Evolutionary conservation across 2,797 vertebrate species (phyloP), one percentile per base, ranked within the genome.

Genomic region (Micromesistius poutassou): DNA sequence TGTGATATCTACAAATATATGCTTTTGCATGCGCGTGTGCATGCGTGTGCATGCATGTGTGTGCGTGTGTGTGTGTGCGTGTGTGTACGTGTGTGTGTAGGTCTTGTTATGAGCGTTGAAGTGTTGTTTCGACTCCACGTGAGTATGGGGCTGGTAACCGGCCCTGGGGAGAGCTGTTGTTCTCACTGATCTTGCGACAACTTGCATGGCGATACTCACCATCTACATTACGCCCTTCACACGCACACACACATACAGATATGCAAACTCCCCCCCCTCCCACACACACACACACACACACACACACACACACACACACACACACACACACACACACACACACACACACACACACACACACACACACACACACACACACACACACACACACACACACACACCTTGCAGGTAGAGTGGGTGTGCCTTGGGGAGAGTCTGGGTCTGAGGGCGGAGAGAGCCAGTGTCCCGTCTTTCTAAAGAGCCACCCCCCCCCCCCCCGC

Each of bases 101-200:
- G 28, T 83, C 77, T 87, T 88, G 89, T 90, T 91, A 83, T 88
- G 86, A 88, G 79, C 79, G 74, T 68, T 10, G 8, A 75, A 77
- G 77, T 89, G 89, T 90, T 92, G 88, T 89, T 89, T 85, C 86
- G 81, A 80, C 50, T 13, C 31, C 73, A 88, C 76, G 74, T 80
- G 85, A 88, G 84, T 84, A 83, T 75, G 80, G 76, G 88, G 82
- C 84, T 86, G 77, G 84, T 78, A 76, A 70, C 72, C 30, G 74
- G 70, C 89, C 83, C 81, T 30, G 13, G 89, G 88, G 89, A 89
- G 80, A 85, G 73, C 8, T 92, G 90, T 91, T 92, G 89, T 90
- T 91, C 91, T 92, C 89, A 81, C 82, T 79, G 70, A 40, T 55
- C 73, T 46, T 78, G 76, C 76, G 77, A 84, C 81, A 74, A 78